Percentiles rank a stretch among this genome's conserved stretches.
Conservation (phyloP, 2,113 vertebrate species). For the Semicossyphus pulcher region DNA sequence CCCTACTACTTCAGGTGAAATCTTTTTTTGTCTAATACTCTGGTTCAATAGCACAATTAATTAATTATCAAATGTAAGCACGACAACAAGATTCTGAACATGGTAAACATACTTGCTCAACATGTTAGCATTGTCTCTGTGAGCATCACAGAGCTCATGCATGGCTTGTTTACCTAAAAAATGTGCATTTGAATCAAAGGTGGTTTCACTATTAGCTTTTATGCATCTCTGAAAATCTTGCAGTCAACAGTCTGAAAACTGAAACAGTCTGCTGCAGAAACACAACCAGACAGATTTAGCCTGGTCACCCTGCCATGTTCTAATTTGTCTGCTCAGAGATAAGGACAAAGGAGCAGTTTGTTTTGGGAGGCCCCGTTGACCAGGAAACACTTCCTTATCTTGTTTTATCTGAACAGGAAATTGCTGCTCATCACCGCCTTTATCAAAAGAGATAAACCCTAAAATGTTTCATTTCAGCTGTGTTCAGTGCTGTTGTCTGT, state of each 20-base stretch:
- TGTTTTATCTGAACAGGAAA: conserved; percentile 1
- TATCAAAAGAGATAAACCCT: conserved; percentile 2
- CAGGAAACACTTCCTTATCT: conserved; percentile 29
- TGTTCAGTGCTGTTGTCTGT: not conserved
- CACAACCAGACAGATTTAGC: conserved; percentile 5
- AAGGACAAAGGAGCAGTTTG: conserved; percentile 46
- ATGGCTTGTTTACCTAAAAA: not conserved
- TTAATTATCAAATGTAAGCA: too few species aligned
- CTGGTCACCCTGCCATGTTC: not conserved
- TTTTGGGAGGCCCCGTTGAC: conserved; percentile 23
- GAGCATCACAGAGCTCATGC: not conserved
- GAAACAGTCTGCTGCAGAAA: conserved; percentile 29
- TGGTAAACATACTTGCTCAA: too few species aligned
- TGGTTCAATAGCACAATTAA: too few species aligned
- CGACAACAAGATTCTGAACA: too few species aligned
- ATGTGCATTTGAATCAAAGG: not conserved
- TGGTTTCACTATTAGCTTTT: too few species aligned
- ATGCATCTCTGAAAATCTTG: conserved; percentile 19
- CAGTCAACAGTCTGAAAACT: too few species aligned
- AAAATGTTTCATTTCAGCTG: conserved; percentile 1
- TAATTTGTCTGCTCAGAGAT: conserved; percentile 33
- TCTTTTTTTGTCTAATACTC: too few species aligned
- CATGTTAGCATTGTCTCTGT: not conserved
- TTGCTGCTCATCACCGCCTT: not conserved
- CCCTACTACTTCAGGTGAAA: too few species aligned